Evolutionary conservation across 2,888 invertebrate genomes (phyloP).

Genomic region (Teleiodes luculella): DNA sequence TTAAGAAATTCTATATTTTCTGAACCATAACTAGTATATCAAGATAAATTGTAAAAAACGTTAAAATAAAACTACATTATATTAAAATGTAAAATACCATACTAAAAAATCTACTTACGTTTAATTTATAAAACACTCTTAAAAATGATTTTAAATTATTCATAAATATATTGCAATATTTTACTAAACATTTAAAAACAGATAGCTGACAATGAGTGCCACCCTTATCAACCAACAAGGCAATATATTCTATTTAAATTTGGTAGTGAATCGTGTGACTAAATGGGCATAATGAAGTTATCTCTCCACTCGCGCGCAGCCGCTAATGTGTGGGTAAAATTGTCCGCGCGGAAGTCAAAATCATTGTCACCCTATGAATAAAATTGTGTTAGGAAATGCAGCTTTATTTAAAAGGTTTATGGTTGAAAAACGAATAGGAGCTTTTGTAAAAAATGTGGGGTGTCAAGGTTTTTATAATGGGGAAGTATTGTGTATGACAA

Average conservation of each 20-base stretch:
- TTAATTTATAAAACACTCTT: not conserved
- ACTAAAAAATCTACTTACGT: not conserved
- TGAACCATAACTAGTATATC: no score
- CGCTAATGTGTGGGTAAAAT: constrained; percentile 55
- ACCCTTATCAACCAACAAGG: constrained; percentile 32
- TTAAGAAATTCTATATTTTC: no score
- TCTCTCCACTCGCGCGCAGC: constrained; percentile 48
- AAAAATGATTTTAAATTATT: constrained; percentile 6
- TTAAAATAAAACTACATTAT: not conserved
- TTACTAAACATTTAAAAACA: constrained; percentile 32
- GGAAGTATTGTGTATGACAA: constrained; percentile 44
- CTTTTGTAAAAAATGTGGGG: constrained; percentile 12
- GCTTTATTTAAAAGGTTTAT: constrained; percentile 9
- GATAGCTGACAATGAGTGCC: constrained; percentile 24
- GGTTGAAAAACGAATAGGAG: not conserved
- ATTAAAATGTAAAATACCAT: not conserved
- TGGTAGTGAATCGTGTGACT: constrained; percentile 19
- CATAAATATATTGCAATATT: constrained; percentile 21
- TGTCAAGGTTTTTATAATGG: constrained; percentile 16
- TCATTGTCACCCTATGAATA: constrained; percentile 35
- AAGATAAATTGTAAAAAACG: no score
- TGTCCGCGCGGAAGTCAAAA: constrained; percentile 50
- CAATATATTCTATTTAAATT: constrained; percentile 20
- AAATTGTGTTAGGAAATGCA: constrained; percentile 1
- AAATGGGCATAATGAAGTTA: constrained; percentile 47